Evolutionary conservation across 2,888 invertebrate species (phyloP).

Genomic region (Aphidius colemani): DNA sequence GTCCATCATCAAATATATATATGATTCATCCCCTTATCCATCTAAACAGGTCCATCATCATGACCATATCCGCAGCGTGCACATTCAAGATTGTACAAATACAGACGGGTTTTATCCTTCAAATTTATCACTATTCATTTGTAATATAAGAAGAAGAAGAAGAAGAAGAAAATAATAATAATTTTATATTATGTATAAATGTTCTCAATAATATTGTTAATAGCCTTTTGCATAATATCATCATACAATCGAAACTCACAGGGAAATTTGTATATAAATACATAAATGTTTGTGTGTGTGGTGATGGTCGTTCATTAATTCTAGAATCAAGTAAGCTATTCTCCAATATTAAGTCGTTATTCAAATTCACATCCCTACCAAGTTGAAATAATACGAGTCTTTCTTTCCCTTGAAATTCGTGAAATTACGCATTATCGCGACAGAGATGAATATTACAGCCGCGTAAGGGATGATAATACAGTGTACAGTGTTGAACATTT

Average conservation of each 20-base stretch:
- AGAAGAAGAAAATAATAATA: no score
- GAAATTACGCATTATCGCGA: slow-evolving; percentile 43
- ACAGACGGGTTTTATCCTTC: no score
- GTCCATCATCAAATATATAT: slow-evolving; percentile 39
- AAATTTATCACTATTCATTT: no score
- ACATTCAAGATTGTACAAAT: neutral
- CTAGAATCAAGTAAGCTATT: slow-evolving; percentile 16
- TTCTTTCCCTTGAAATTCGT: slow-evolving; percentile 3
- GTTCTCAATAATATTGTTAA: no score
- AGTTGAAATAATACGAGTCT: slow-evolving; percentile 27
- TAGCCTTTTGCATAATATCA: no score
- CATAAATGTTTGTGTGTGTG: no score
- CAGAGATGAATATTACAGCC: slow-evolving; percentile 37
- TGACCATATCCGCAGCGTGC: neutral
- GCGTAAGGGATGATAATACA: slow-evolving; percentile 45
- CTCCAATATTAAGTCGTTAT: slow-evolving; percentile 22
- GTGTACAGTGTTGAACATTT: slow-evolving; percentile 35
- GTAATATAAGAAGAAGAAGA: no score
- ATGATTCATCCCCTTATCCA: neutral
- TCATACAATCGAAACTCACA: no score
- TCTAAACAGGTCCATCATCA: slow-evolving; percentile 41
- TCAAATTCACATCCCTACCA: slow-evolving; percentile 17
- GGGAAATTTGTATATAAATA: no score
- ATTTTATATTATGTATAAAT: no score
- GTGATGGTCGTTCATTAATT: slow-evolving; percentile 20